These are phyloP conservation scores for Liparis tanakae DNA, from an alignment of 2,797 vertebrate genomes.

Conservation along the genomic window DNA sequence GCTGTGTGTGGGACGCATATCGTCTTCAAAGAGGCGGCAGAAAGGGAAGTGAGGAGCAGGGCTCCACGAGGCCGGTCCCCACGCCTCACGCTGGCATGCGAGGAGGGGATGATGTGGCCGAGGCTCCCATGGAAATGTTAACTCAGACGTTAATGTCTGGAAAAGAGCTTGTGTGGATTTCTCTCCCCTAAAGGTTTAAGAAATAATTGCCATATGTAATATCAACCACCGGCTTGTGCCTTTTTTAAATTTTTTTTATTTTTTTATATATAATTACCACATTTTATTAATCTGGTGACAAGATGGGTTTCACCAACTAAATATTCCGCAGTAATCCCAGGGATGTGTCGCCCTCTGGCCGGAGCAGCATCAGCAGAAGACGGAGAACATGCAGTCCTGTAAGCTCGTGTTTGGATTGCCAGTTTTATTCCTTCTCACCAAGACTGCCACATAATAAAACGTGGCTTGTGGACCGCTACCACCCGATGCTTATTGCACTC, in stretches of 20 bases:
- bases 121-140: constrained; percentile 80
- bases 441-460: constrained; percentile 55
- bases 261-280: constrained; percentile 43
- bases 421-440: constrained; percentile 14
- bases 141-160: constrained; percentile 80
- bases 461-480: constrained; percentile 41
- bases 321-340: constrained; percentile 58
- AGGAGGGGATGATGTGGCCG: constrained; percentile 77
- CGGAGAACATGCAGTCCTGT: constrained; percentile 47
- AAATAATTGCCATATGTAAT: constrained; percentile 78
- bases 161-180: constrained; percentile 75
- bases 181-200: constrained; percentile 66
- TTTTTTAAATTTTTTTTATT: too few species aligned
- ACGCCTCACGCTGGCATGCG: constrained; percentile 70
- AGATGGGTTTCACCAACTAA: constrained; percentile 36
- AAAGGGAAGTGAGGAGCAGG: constrained; percentile 73
- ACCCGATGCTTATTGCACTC: constrained; percentile 19
- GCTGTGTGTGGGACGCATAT: constrained; percentile 59
- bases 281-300: constrained; percentile 61
- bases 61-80: constrained; percentile 63
- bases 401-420: constrained; percentile 51
- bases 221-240: constrained; percentile 61
- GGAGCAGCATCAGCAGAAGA: constrained; percentile 71
- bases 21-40: constrained; percentile 76
- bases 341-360: constrained; percentile 58